Evolutionary conservation across 2,888 invertebrate species (phyloP), one percentile per base, ranked within the genome.

Genomic region (Pinctada fucata): DNA sequence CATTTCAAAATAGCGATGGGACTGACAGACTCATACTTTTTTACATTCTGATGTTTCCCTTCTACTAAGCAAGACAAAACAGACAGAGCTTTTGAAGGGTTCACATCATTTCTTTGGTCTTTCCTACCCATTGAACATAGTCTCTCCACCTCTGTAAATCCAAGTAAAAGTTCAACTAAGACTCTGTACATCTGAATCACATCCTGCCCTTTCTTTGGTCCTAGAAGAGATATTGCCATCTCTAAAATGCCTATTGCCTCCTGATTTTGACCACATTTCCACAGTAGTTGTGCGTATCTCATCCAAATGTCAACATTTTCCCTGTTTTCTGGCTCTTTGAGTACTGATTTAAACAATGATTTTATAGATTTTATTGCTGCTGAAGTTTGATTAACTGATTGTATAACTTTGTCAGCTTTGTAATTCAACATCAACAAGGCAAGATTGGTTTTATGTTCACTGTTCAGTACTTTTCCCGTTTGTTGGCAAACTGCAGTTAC

Each of bases 271-370:
- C 90, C 90, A 10, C 86, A 80, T n/a, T 79, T 74, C 50, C 82
- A 79, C 79, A 92, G 90, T 65, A 92, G 79, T 58, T 87, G 79
- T 47, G 90, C 89, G 78, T 91, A 92, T 8, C 84, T 85, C 68
- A 84, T 83, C 92, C 92, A 93, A 48, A 93, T 66, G 16, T 84
- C 66, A 67, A 92, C 82, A 78, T 91, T 89, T 76, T 90, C 91
- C n/a, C 93, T 83, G 79, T 91, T 91, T 16, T 88, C 85, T 13
- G 84, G 86, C 76, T 90, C 89, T 79, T 91, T 90, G 49, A 93
- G 83, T 47, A 92, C 74, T 72, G 6, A 10, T 58, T 13, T 58
- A 58, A 6, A 58, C 13, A 13, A 10, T 6, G 58, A 58, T 58
- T 58, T 58, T 10, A 58, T 6, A 58, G 58, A 58, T 58, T 58